A percentile compares a stretch with the other conserved stretches of the same genome.
phyloP scores from a whole-genome alignment of 2,113 vertebrate genomes.

The Polypterus senegalus region DNA sequence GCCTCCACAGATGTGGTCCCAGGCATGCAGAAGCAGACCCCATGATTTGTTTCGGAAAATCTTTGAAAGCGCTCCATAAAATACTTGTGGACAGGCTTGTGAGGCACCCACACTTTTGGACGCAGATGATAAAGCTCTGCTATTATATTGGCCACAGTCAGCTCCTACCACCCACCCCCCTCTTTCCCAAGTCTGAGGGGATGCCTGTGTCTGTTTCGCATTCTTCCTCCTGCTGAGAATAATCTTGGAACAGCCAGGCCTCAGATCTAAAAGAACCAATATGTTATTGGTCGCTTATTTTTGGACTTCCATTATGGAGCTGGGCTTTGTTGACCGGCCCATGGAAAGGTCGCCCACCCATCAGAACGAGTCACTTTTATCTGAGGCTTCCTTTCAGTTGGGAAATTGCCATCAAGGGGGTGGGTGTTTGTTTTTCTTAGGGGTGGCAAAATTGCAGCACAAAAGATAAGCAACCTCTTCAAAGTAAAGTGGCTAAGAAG shows the following conservation, averaged over 20 bases:
- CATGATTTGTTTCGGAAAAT: slow-evolving; percentile 29
- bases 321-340: slow-evolving; percentile 3
- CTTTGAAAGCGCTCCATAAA: slow-evolving; percentile 48
- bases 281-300: slow-evolving; percentile 2
- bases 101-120: slow-evolving; percentile 56
- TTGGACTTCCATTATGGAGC: slow-evolving; percentile 12
- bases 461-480: slow-evolving; percentile 21
- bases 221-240: slow-evolving; percentile 42
- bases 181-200: slow-evolving; percentile 13
- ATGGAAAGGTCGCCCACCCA: slow-evolving; percentile 9
- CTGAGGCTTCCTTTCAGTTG: slow-evolving; percentile 15
- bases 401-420: slow-evolving; percentile 16
- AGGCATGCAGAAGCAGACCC: slow-evolving; percentile 34
- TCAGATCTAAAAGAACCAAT: slow-evolving; percentile 20
- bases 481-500: slow-evolving; percentile 14
- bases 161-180: slow-evolving; percentile 18
- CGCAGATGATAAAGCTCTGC: slow-evolving; percentile 48
- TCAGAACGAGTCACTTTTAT: slow-evolving; percentile 3
- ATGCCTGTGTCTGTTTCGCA: slow-evolving; percentile 37
- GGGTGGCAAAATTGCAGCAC: slow-evolving; percentile 16
- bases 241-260: slow-evolving; percentile 19
- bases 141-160: slow-evolving; percentile 34
- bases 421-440: slow-evolving; percentile 25
- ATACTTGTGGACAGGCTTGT: slow-evolving; percentile 50
- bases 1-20: slow-evolving; percentile 48